phyloP scores from a whole-genome alignment of 1,140 invertebrate genomes.

The Pissodes strobi region DNA sequence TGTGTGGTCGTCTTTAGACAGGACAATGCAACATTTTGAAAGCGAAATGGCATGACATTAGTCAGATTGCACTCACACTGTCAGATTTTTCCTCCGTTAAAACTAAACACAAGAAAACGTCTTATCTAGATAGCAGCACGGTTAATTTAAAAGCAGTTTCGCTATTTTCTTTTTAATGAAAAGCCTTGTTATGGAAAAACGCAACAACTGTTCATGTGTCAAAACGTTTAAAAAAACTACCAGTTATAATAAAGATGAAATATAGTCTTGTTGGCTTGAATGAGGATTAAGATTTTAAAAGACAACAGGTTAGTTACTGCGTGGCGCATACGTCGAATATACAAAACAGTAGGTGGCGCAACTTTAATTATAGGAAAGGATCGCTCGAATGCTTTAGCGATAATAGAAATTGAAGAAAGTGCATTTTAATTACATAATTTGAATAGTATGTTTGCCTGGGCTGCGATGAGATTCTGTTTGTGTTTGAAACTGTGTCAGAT shows the following conservation, averaged over 20 bases:
- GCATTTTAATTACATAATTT: conserved; percentile 10
- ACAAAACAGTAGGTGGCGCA: conserved; percentile 19
- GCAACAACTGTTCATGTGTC: no score
- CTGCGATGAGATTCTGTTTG: no score
- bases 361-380: conserved; percentile 22
- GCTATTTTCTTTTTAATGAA: no score
- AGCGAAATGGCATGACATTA: conserved; percentile 14
- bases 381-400: neutral
- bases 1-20: neutral
- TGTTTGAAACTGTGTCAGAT: no score
- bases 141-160: conserved; percentile 5
- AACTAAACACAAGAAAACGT: neutral
- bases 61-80: conserved; percentile 7
- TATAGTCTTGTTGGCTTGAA: neutral
- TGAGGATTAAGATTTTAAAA: conserved; percentile 22
- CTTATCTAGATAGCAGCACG: conserved; percentile 4
- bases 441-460: no score
- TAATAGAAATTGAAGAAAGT: conserved; percentile 11
- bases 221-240: conserved; percentile 8
- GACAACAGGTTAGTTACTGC: neutral
- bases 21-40: conserved; percentile 13
- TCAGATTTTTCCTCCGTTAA: conserved; percentile 2
- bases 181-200: no score
- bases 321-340: neutral
- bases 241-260: conserved; percentile 17